A percentile compares a stretch with the other conserved stretches of the same genome.
Conservation (phyloP, 2,888 invertebrate species). For the Andrena hattorfiana region DNA sequence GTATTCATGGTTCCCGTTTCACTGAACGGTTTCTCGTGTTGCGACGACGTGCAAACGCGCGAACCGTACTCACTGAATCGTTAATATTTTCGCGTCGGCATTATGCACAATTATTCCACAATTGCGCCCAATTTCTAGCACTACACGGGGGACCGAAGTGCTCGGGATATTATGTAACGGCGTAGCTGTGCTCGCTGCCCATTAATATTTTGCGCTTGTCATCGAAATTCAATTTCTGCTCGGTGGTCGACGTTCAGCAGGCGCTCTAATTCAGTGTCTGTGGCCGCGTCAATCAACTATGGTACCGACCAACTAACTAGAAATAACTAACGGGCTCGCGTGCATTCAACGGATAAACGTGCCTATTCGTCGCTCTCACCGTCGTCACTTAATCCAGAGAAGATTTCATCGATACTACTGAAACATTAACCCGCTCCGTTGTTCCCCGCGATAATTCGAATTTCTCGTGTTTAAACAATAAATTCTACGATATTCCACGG, state of each 20-base stretch:
- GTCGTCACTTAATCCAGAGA: neutral
- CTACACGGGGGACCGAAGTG: slow-evolving; percentile 39
- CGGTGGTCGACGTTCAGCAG: slow-evolving; percentile 57
- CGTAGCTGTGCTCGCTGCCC: slow-evolving; percentile 40
- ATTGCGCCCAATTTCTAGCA: slow-evolving; percentile 67
- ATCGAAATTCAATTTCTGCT: slow-evolving; percentile 75
- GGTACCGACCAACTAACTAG: slow-evolving; percentile 61
- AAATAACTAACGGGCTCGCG: slow-evolving; percentile 71
- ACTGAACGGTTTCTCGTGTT: slow-evolving; percentile 21
- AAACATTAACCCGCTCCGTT: neutral
- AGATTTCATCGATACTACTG: neutral
- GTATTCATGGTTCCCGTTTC: slow-evolving; percentile 36
- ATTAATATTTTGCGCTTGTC: slow-evolving; percentile 76
- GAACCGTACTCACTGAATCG: slow-evolving; percentile 59
- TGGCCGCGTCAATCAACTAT: slow-evolving; percentile 73
- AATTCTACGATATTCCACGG: slow-evolving; percentile 1
- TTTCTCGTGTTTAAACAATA: neutral
- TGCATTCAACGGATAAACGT: neutral
- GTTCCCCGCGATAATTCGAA: neutral
- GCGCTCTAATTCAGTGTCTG: slow-evolving; percentile 74
- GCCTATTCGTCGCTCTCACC: neutral
- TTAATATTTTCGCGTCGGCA: slow-evolving; percentile 65
- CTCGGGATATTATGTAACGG: slow-evolving; percentile 55
- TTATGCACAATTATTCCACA: slow-evolving; percentile 71
- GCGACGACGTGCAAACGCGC: slow-evolving; percentile 39